Evolutionary conservation across 2,113 vertebrate genomes (phyloP).

Genomic region (Bostrychus sinensis): DNA sequence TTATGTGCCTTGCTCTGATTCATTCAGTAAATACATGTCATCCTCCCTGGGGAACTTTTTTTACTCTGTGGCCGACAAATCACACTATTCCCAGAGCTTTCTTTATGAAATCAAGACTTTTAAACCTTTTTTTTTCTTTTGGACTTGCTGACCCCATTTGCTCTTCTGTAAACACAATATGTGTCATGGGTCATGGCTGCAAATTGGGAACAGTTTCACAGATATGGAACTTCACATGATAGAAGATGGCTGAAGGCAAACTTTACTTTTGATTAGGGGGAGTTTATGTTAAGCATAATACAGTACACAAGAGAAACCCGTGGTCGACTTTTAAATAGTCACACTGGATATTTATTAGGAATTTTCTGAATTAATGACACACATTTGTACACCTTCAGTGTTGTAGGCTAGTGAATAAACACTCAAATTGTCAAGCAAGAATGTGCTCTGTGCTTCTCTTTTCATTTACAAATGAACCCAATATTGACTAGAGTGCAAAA

Average conservation of each 20-base stretch:
- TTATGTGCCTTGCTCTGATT: slow-evolving; percentile 45
- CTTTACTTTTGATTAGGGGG: neutral
- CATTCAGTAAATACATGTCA: slow-evolving; percentile 18
- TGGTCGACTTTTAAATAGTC: too few relatives aligned
- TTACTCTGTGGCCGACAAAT: neutral
- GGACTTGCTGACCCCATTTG: neutral
- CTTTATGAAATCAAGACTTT: neutral
- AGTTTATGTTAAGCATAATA: too few relatives aligned
- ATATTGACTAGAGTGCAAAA: neutral
- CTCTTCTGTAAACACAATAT: neutral
- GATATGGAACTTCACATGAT: neutral
- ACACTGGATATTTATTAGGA: too few relatives aligned
- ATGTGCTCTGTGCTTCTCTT: neutral
- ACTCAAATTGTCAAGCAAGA: slow-evolving; percentile 4
- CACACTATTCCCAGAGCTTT: neutral
- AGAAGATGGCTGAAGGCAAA: neutral
- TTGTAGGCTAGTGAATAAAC: neutral
- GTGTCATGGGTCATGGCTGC: slow-evolving; percentile 1
- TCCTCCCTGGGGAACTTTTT: slow-evolving; percentile 11
- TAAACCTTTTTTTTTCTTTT: neutral
- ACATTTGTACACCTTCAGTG: too few relatives aligned
- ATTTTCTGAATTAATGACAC: too few relatives aligned
- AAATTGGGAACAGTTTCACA: neutral
- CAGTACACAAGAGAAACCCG: too few relatives aligned
- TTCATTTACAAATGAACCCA: neutral